Evolutionary conservation across 2,113 vertebrate species (phyloP), one percentile per base, ranked within the genome.

Genomic region (Axis porcinus): DNA sequence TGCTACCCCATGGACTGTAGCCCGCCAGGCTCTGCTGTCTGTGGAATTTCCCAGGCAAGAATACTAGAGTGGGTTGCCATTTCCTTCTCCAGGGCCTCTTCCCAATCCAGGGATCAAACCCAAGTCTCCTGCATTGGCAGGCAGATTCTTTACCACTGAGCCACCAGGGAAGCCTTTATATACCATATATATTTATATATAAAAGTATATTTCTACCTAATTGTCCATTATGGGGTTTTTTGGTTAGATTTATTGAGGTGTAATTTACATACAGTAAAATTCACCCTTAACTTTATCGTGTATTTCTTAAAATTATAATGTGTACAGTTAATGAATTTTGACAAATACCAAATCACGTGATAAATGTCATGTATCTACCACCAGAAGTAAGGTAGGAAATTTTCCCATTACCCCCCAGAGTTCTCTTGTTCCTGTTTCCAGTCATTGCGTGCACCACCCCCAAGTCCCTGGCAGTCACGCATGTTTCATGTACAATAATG

Each of bases 401-500:
- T 27, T 67, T 21, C 5, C 89, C 36, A 3, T 33, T 64, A 52
- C 23, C 12, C 50, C 74, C 7, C 6, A 9, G 50, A 8, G 27
- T 57, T 45, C 86, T 21, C 40, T 36, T 0, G 0, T 21, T 45
- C 16, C 50, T 12, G 2, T 27, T 74, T 19, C 84, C 7, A 0
- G 45, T 9, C 5, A 0, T 6, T n/a, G 25, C 14, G 17, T 17
- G 8, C 28, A 27, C 62, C 5, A 0, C 0, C 23, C 2, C 17
- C 25, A 7, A 11, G 28, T 40, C 33, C 60, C 52, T 70, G 23
- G 47, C 43, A 21, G 8, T 27, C 30, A 6, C 25, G 25, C 0
- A 0, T 17, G 45, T 58, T 36, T 19, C 47, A 0, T 36, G 40
- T 23, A 13, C 1, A 12, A 0, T 25, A 47, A 7, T 47, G 58